Percentiles rank a stretch among this genome's conserved stretches.
phyloP scores from a whole-genome alignment of 1,140 invertebrate genomes.

The Dreissena rostriformis region DNA sequence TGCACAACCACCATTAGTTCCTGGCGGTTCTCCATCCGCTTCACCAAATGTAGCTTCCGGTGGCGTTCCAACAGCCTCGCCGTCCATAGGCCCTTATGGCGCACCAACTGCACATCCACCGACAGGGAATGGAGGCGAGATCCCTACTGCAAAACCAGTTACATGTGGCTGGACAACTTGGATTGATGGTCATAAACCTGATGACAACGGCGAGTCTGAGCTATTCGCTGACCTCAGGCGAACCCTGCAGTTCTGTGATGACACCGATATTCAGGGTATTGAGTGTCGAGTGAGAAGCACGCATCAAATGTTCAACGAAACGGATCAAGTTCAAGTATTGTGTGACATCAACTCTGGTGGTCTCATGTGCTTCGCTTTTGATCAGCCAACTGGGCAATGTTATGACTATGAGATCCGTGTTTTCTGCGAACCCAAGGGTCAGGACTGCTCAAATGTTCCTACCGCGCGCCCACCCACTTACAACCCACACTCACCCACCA shows the following conservation, averaged over 20 bases:
- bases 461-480: constrained; percentile 34
- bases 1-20: background rate
- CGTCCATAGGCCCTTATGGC: background rate
- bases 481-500: background rate
- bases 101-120: constrained; percentile 33
- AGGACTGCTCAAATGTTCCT: constrained; percentile 57
- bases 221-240: constrained; percentile 83
- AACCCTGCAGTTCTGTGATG: constrained; percentile 81
- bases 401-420: constrained; percentile 89
- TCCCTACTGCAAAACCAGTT: constrained; percentile 29
- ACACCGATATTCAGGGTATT: constrained; percentile 74
- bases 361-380: constrained; percentile 84
- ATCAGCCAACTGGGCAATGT: constrained; percentile 74
- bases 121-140: constrained; percentile 1
- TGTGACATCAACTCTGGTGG: constrained; percentile 88
- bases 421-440: constrained; percentile 83
- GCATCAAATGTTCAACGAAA: constrained; percentile 42
- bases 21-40: constrained; percentile 23
- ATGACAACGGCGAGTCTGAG: constrained; percentile 84
- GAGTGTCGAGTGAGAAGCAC: constrained; percentile 69
- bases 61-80: constrained; percentile 18
- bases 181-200: constrained; percentile 73
- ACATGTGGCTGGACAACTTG: constrained; percentile 76
- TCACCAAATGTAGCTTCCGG: background rate
- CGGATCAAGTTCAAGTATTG: constrained; percentile 83